phyloP scores from a whole-genome alignment of 1,140 invertebrate genomes.

The Colletes latitarsis region DNA sequence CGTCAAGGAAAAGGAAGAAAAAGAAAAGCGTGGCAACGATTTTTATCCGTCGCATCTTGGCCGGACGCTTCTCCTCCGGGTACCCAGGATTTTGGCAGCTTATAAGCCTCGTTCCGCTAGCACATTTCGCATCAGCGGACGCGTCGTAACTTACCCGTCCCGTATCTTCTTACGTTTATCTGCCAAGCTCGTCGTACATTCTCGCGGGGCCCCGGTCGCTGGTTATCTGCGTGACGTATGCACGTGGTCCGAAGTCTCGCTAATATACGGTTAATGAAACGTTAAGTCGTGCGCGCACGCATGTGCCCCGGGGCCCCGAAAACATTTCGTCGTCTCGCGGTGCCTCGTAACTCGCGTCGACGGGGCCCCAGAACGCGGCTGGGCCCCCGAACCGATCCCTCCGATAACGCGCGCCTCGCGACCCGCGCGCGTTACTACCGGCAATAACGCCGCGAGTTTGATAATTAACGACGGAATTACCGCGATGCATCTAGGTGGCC shows the following conservation, averaged over 20 bases:
- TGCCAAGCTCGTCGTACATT: constrained; percentile 59
- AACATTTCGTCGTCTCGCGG: constrained; percentile 5
- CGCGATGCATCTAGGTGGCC: constrained; percentile 1
- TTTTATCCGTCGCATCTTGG: constrained; percentile 42
- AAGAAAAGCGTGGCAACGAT: constrained; percentile 15
- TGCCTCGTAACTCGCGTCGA: constrained; percentile 36
- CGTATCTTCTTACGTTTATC: constrained; percentile 67
- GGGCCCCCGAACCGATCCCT: background rate
- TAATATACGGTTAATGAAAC: constrained; percentile 74
- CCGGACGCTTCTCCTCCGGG: background rate
- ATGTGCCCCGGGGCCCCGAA: constrained; percentile 14
- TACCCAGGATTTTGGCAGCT: constrained; percentile 59
- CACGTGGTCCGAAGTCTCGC: constrained; percentile 51
- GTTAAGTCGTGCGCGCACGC: constrained; percentile 55
- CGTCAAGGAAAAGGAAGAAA: background rate
- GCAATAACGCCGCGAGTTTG: background rate
- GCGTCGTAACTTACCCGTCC: constrained; percentile 64
- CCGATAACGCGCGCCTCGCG: background rate
- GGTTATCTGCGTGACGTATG: constrained; percentile 70
- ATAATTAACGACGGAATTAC: constrained; percentile 30
- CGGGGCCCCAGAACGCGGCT: background rate
- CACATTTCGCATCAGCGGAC: constrained; percentile 58
- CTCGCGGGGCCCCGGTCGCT: constrained; percentile 36
- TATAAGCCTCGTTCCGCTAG: constrained; percentile 57
- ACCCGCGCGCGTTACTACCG: background rate